Base-by-base conservation (phyloP, 1,140 invertebrate species). In the Anadara kagoshimensis region DNA sequence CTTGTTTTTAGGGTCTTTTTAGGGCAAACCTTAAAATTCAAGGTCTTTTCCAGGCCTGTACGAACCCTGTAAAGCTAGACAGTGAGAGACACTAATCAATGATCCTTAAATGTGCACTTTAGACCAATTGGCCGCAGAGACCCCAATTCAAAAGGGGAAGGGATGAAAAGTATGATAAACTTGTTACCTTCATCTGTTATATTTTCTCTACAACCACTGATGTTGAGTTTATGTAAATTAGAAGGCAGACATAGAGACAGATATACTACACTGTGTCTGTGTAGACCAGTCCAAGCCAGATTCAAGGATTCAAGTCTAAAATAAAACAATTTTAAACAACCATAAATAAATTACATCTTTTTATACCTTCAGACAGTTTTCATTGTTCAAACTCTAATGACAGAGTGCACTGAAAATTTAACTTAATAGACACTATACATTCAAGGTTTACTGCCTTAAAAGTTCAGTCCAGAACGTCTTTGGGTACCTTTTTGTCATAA, bases 201-300 rank as follows among this genome's bases (percentile, higher is more conserved):
- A 3, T 92, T 92, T 87, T 93, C 93, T 36, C 94, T 87, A 82
- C 93, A 94, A 0, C 95, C 96, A 73, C 94, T 94, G 3, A 97
- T 83, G 86, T 97, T 97, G 1, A 97, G 90, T 71, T 94, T 90
- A 58, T 91, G 92, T 56, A 97, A 78, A 53, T 91, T 91, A 5
- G 88, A 75, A 0, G 95, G 92, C 58, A 95, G 83, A 78, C 90
- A 89, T 16, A 89, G 85, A 71, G 93, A 93, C 8, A 96, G 76
- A 41, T 92, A 90, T 14, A 91, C 84, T 41, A 96, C 90, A 10
- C 91, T 90, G 7, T 91, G 89, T 18, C 87, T 83, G 75, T 89
- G 90, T n/a, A 97, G 85, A 59, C 91, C 90, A 66, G 94, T 95
- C 96, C 96, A 97, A 0, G 93, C 93, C 68, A 97, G 86, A 89